Conservation (phyloP, 2,888 invertebrate genomes). For the Plagiodera versicolora region DNA sequence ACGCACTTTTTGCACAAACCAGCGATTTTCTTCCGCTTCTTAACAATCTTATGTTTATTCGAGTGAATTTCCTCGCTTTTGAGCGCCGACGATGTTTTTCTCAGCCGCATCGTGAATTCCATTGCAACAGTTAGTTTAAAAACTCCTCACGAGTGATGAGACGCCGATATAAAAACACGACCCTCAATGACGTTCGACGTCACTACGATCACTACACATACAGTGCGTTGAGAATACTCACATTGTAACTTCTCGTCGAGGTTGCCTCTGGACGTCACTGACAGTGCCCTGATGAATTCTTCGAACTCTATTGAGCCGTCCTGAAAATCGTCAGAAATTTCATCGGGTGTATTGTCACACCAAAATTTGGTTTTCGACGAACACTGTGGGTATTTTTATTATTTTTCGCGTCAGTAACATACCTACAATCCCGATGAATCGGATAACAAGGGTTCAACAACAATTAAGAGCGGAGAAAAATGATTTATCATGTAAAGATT, state of each 20-base stretch:
- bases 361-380: too few species aligned
- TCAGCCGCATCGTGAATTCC: conserved; percentile 38
- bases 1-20: conserved; percentile 30
- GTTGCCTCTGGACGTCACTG: conserved; percentile 97
- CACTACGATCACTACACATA: neutral
- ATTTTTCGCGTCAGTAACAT: too few species aligned
- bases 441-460: too few species aligned
- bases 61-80: conserved; percentile 27
- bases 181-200: conserved; percentile 26
- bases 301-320: conserved; percentile 99
- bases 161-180: conserved; percentile 33
- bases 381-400: too few species aligned
- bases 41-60: conserved; percentile 25
- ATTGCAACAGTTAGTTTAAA: conserved; percentile 26
- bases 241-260: conserved; percentile 98
- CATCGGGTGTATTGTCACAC: too few species aligned
- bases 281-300: conserved; percentile 97
- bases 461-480: too few species aligned
- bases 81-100: conserved; percentile 31
- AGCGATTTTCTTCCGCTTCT: conserved; percentile 24
- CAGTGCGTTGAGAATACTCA: conserved; percentile 61
- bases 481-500: too few species aligned
- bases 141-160: conserved; percentile 33
- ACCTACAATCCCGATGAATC: too few species aligned
- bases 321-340: too few species aligned